Evolutionary conservation across 2,113 vertebrate genomes (phyloP).

Genomic region (Nothocercus julius): DNA sequence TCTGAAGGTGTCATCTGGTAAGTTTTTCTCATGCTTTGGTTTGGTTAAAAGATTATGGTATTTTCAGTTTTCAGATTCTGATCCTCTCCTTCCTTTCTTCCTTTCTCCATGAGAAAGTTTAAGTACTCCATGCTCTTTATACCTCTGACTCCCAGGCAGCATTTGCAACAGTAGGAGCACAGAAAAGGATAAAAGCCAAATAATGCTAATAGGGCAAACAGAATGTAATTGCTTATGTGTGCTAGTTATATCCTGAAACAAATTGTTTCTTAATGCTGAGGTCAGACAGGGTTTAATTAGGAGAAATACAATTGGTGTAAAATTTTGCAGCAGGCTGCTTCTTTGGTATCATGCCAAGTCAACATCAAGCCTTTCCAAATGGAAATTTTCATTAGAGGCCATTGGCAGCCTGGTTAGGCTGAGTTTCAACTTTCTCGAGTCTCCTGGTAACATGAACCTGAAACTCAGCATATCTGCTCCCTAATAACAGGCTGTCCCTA

Average conservation of each 20-base stretch:
- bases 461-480: slow-evolving; percentile 73
- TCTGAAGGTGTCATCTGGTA: slow-evolving; percentile 9
- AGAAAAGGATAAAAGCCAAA: slow-evolving; percentile 80
- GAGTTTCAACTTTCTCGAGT: slow-evolving; percentile 74
- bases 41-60: slow-evolving; percentile 52
- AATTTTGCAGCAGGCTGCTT: slow-evolving; percentile 84
- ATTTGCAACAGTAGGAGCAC: slow-evolving; percentile 51
- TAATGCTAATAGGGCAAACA: slow-evolving; percentile 89
- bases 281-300: slow-evolving; percentile 98
- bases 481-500: slow-evolving; percentile 67
- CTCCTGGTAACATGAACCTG: slow-evolving; percentile 76
- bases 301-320: slow-evolving; percentile 95
- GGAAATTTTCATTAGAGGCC: slow-evolving; percentile 86
- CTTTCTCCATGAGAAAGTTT: neutral
- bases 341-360: slow-evolving; percentile 87
- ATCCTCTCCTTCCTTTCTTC: neutral
- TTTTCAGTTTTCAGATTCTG: slow-evolving; percentile 38
- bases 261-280: slow-evolving; percentile 96
- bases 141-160: slow-evolving; percentile 52
- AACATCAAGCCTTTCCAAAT: slow-evolving; percentile 83
- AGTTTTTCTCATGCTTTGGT: slow-evolving; percentile 42
- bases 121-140: slow-evolving; percentile 52
- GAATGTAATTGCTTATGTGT: slow-evolving; percentile 91
- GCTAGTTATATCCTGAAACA: slow-evolving; percentile 92
- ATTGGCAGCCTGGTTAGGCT: slow-evolving; percentile 81